Conservation (phyloP, 1,140 invertebrate species). For the Drosophila nebulosa region DNA sequence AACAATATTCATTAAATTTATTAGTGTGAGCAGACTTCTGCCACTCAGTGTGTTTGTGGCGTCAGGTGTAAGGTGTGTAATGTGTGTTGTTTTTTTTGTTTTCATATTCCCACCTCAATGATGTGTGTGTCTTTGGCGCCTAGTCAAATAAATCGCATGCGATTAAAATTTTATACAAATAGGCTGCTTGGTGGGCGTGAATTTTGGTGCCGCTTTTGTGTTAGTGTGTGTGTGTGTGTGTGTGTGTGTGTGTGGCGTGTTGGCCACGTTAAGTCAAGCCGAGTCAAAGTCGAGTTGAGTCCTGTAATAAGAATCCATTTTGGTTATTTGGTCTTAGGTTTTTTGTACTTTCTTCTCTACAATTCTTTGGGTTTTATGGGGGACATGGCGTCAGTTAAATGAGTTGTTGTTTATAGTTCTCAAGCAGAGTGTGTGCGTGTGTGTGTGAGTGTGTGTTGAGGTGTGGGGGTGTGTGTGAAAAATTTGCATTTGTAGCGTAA, state of each 20-base stretch:
- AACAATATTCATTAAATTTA: neutral
- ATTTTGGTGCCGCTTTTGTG: conserved; percentile 25
- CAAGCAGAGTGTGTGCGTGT: conserved; percentile 14
- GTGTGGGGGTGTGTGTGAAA: conserved; percentile 31
- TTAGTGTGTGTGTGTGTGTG: too few species aligned
- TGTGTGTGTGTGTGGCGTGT: neutral
- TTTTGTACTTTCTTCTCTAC: conserved; percentile 14
- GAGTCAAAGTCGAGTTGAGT: conserved; percentile 3
- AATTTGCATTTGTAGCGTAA: conserved; percentile 73
- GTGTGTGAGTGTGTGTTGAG: conserved; percentile 7
- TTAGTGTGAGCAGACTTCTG: neutral
- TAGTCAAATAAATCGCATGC: conserved; percentile 71
- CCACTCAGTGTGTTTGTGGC: neutral
- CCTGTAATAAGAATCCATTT: conserved; percentile 26
- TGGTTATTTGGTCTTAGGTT: conserved; percentile 23
- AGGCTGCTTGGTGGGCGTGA: conserved; percentile 27
- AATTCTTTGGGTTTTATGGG: conserved; percentile 41
- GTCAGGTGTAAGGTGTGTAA: conserved; percentile 23
- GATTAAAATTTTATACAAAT: conserved; percentile 69
- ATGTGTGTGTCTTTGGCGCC: conserved; percentile 39
- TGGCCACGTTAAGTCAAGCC: neutral
- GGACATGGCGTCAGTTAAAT: conserved; percentile 57
- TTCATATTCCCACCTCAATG: conserved; percentile 15
- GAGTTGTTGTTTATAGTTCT: conserved; percentile 70
- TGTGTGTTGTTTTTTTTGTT: conserved; percentile 3